Evolutionary conservation across 2,888 invertebrate species (phyloP).

Genomic region (Mellilla xanthometata): DNA sequence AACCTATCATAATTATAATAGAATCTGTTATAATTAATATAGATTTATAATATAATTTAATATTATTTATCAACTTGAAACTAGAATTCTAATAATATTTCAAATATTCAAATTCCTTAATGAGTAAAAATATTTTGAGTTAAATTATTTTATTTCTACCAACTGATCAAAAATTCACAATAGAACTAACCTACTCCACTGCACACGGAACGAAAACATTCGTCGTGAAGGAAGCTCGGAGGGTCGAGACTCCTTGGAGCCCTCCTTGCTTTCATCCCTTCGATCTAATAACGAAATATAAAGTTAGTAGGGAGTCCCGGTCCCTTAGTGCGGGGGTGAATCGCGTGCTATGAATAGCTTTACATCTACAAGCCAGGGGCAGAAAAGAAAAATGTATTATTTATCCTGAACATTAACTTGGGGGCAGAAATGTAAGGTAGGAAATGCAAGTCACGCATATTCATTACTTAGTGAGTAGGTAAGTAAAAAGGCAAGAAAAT

Average conservation of each 20-base stretch:
- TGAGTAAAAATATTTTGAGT: not conserved
- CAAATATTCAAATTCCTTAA: no score
- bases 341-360: slow-evolving; percentile 40
- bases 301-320: slow-evolving; percentile 73
- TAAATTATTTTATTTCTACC: not conserved
- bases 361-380: slow-evolving; percentile 17
- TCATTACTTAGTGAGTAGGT: not conserved
- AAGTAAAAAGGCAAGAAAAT: not conserved
- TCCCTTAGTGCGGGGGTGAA: slow-evolving; percentile 48
- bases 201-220: slow-evolving; percentile 19
- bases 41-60: no score
- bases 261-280: slow-evolving; percentile 52
- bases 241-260: slow-evolving; percentile 35
- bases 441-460: slow-evolving; percentile 1
- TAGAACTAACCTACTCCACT: slow-evolving; percentile 22
- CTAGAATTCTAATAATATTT: no score
- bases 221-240: slow-evolving; percentile 27
- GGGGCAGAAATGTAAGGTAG: not conserved
- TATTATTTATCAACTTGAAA: no score
- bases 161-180: slow-evolving; percentile 1
- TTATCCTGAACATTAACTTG: slow-evolving; percentile 1
- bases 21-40: no score
- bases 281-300: slow-evolving; percentile 70
- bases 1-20: no score
- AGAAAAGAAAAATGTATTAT: slow-evolving; percentile 9